Evolutionary conservation across 2,888 invertebrate species (phyloP).

Genomic region (Hyles lineata): DNA sequence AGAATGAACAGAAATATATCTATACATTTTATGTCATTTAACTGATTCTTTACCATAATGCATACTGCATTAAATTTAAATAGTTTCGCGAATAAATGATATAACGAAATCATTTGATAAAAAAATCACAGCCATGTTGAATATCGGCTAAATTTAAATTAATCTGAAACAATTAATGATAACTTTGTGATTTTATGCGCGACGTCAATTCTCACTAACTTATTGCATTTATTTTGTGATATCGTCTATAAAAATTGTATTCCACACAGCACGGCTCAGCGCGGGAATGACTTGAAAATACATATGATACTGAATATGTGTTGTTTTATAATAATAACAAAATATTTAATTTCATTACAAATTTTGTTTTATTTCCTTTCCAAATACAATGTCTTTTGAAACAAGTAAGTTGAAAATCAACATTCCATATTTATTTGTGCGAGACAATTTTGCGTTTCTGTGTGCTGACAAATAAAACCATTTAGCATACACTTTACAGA

Average conservation of each 20-base stretch:
- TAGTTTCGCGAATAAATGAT: not conserved
- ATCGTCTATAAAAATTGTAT: slow-evolving; percentile 40
- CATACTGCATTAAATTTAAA: not conserved
- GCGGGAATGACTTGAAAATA: slow-evolving; percentile 82
- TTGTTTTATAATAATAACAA: slow-evolving; percentile 82
- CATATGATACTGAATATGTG: slow-evolving; percentile 74
- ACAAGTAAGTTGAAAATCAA: not conserved
- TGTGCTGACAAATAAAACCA: not conserved
- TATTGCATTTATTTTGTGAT: slow-evolving; percentile 32
- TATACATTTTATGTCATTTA: not conserved
- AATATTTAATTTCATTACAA: slow-evolving; percentile 78
- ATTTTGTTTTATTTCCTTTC: slow-evolving; percentile 68
- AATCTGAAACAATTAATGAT: not conserved
- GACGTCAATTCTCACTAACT: slow-evolving; percentile 5
- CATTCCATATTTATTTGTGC: slow-evolving; percentile 7
- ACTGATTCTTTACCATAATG: not conserved
- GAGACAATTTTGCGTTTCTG: not conserved
- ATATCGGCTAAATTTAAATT: too few species aligned
- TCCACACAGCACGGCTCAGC: slow-evolving; percentile 46
- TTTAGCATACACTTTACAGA: too few species aligned
- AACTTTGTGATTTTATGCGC: not conserved
- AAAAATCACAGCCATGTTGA: too few species aligned
- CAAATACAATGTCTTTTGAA: not conserved
- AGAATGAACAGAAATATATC: not conserved
- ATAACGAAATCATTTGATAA: not conserved